Evolutionary conservation across 2,797 vertebrate species (phyloP).

Genomic region (Rhinoraja longicauda): DNA sequence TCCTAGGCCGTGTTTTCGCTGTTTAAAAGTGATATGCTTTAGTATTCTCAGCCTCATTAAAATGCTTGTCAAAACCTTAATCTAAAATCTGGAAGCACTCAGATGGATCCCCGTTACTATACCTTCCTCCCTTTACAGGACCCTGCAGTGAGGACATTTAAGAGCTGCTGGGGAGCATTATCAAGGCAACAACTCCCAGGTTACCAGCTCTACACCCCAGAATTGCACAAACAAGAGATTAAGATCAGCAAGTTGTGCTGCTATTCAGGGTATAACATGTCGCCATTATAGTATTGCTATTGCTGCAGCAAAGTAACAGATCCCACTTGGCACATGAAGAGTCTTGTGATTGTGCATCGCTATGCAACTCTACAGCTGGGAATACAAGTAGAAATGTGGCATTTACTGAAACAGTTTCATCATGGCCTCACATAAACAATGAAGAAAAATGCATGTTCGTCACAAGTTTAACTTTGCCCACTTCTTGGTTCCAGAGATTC

Average conservation of each 20-base stretch:
- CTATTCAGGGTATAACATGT: neutral
- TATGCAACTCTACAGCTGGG: neutral
- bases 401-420: neutral
- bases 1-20: neutral
- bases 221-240: neutral
- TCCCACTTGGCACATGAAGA: neutral
- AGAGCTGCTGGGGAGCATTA: neutral
- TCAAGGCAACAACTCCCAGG: neutral
- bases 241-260: neutral
- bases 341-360: neutral
- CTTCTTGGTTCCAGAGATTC: neutral
- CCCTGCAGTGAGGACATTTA: neutral
- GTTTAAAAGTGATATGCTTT: neutral
- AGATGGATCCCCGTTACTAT: neutral
- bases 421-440: neutral
- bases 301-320: neutral
- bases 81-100: neutral
- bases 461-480: neutral
- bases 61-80: neutral
- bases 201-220: neutral
- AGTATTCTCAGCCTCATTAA: neutral
- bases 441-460: neutral
- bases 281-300: neutral
- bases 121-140: neutral
- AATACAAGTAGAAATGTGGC: slow-evolving; percentile 4